A percentile compares a stretch with the other conserved stretches of the same genome.
These are phyloP conservation scores for Montipora capitata DNA, from an alignment of 92 coral and sea anemone genomes.

Conservation along the genomic window DNA sequence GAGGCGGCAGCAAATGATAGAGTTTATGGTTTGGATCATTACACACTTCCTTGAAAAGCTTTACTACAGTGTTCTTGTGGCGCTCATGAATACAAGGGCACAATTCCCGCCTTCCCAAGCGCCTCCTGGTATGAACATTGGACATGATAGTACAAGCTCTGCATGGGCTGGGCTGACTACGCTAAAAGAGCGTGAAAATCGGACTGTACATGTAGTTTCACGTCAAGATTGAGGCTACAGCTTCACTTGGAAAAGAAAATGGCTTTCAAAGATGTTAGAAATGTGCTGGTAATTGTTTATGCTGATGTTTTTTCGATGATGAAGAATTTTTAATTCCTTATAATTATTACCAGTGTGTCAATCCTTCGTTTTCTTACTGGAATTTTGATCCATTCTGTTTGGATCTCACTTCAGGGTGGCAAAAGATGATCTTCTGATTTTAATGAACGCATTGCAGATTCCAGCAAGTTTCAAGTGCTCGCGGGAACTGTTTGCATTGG, in stretches of 20 bases:
- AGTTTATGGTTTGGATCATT: too few relatives aligned
- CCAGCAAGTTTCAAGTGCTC: slow-evolving; percentile 49
- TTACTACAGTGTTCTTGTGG: too few relatives aligned
- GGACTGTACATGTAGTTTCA: neutral
- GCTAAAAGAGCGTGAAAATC: slow-evolving; percentile 16
- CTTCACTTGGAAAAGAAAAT: slow-evolving; percentile 11
- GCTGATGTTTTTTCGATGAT: slow-evolving; percentile 54
- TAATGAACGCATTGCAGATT: slow-evolving; percentile 49
- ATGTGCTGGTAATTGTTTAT: slow-evolving; percentile 46
- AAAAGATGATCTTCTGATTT: slow-evolving; percentile 19
- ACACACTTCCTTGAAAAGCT: too few relatives aligned
- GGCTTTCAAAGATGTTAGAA: slow-evolving; percentile 55
- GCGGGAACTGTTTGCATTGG: slow-evolving; percentile 62
- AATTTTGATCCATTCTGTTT: slow-evolving; percentile 31
- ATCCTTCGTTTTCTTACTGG: slow-evolving; percentile 55
- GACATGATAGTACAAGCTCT: too few relatives aligned
- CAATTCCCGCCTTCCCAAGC: too few relatives aligned
- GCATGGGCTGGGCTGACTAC: neutral
- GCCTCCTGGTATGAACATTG: too few relatives aligned
- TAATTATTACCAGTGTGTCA: slow-evolving; percentile 38
- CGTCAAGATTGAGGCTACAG: slow-evolving; percentile 6
- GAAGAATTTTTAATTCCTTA: slow-evolving; percentile 58
- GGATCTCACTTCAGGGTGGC: neutral
- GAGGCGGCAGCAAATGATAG: too few relatives aligned
- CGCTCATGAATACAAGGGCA: too few relatives aligned